Evolutionary conservation across 1,140 invertebrate species (phyloP), one percentile per base, ranked within the genome.

Genomic region (Lerema accius): DNA sequence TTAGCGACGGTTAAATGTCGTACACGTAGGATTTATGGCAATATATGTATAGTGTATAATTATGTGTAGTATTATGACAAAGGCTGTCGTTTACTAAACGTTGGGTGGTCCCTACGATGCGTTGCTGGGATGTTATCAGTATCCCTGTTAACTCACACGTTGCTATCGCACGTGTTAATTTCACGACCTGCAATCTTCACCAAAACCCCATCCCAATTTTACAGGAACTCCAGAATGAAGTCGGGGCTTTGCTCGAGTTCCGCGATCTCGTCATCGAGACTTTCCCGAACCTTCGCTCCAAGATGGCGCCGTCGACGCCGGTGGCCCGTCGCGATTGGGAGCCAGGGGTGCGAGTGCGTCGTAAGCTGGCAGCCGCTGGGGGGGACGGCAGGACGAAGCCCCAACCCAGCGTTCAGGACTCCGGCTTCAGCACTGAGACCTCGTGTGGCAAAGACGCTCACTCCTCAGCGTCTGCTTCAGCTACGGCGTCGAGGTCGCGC

Each of bases 221-320:
- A 11, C 92, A 95, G 93, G 96, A 97, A 92, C 92, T 97, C 81
- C 96, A 97, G 94, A 95, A 96, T 95, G 96, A 97, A 92, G 96
- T 97, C 90, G 96, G 96, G 45, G 96, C 96, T 64, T 89, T 97
- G 62, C 93, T 97, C 86, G 96, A 97, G 90, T 97, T 97, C 86
- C 95, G 96, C 91, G 95, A 97, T 91, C 93, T 97, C 92, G 96
- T 97, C 92, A 96, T 97, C 93, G 95, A 97, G 93, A 95, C 96
- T 66, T 97, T 97, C 92, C 96, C 96, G 69, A 96, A 97, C 92
- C 93, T 97, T 78, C 94, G 95, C 79, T 94, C 94, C 75, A 96
- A 96, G 92, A 94, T 96, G 94, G 80, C 84, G 63, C 84, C 83
- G 62, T 89, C 90, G 68, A 84, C 89, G 59, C 83, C 89, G 48